Conservation (phyloP, 2,113 vertebrate species). For the Neolamprologus cancellatus region DNA sequence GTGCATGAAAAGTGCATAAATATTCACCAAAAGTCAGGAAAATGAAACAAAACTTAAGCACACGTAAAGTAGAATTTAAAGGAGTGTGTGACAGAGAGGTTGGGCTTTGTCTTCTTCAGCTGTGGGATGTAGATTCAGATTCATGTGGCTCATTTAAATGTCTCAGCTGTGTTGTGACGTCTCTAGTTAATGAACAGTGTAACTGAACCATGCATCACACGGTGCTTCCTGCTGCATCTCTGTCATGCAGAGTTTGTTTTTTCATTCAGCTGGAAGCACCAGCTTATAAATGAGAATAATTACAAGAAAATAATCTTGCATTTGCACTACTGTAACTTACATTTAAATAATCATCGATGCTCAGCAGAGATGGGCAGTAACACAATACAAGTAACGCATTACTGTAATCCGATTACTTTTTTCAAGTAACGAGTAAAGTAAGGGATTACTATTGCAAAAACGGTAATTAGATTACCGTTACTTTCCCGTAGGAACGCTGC, state of each 20-base stretch:
- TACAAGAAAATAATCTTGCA: neutral
- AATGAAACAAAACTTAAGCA: neutral
- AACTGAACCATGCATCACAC: neutral
- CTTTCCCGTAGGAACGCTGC: no score
- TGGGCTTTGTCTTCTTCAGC: neutral
- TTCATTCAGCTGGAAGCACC: neutral
- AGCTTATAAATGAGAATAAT: neutral
- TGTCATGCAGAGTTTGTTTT: neutral
- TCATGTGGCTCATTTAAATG: neutral
- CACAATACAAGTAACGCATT: fast-evolving
- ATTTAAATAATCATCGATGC: neutral
- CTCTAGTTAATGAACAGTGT: neutral
- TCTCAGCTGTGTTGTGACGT: neutral
- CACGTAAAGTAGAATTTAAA: neutral
- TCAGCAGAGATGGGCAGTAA: neutral
- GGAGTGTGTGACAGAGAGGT: neutral
- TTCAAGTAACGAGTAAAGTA: no score
- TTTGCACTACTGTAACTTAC: neutral
- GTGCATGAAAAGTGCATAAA: neutral
- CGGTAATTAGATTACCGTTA: fast-evolving
- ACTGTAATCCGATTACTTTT: no score
- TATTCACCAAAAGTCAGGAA: neutral
- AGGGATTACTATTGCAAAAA: no score
- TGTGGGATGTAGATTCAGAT: neutral
- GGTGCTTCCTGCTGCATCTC: neutral